Conservation (phyloP, 2,888 invertebrate genomes). For the Dasypogon diadema region DNA sequence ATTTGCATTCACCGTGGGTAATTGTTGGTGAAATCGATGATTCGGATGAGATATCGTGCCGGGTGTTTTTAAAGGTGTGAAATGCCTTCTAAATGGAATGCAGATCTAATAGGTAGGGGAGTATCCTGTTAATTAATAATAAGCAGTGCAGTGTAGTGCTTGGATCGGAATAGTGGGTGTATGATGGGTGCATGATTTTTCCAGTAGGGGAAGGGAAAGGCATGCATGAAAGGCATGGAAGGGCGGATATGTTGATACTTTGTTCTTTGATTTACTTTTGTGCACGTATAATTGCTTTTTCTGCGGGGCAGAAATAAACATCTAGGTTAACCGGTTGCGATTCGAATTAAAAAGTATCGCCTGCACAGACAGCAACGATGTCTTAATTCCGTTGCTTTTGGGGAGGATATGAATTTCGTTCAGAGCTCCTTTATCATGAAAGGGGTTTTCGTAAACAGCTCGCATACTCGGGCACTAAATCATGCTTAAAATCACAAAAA, state of each 20-base stretch:
- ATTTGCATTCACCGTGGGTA: conserved; percentile 43
- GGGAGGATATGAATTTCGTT: conserved; percentile 6
- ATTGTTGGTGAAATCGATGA: conserved; percentile 50
- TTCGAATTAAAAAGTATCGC: not conserved
- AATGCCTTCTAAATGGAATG: conserved; percentile 30
- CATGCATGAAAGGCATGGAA: too few relatives aligned
- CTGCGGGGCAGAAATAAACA: conserved; percentile 20
- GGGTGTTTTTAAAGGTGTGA: conserved; percentile 28
- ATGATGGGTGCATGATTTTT: too few relatives aligned
- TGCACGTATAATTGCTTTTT: conserved; percentile 9
- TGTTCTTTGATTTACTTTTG: not conserved
- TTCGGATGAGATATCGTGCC: conserved; percentile 19
- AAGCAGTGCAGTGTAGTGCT: not conserved
- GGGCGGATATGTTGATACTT: not conserved
- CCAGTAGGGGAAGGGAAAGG: too few relatives aligned
- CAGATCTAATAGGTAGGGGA: not conserved
- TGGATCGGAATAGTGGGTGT: too few relatives aligned
- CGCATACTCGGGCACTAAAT: not conserved
- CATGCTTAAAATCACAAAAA: conserved; percentile 25
- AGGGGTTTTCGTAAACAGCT: not conserved
- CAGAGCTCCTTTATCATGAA: not conserved
- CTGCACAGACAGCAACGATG: conserved; percentile 1
- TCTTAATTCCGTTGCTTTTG: conserved; percentile 3
- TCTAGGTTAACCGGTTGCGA: not conserved
- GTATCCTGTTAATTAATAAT: conserved; percentile 23